A percentile compares a stretch with the other conserved stretches of the same genome.
These are phyloP conservation scores for Choristoneura fumiferana DNA, from an alignment of 1,140 invertebrate genomes.

Conservation along the genomic window DNA sequence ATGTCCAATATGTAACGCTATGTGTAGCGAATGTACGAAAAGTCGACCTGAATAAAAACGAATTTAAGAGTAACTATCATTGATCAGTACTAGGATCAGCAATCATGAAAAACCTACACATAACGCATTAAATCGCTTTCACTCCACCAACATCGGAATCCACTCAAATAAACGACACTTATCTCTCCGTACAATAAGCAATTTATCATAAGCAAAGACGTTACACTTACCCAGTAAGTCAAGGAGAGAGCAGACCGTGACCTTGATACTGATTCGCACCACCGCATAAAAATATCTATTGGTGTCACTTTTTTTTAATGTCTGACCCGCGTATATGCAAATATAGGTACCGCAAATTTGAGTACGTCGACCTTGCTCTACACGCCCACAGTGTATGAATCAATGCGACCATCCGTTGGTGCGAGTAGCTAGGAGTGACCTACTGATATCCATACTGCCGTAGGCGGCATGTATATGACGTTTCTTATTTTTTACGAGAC, in stretches of 20 bases:
- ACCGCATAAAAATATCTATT: slow-evolving; percentile 51
- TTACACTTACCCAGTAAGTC: slow-evolving; percentile 73
- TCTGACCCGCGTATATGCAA: slow-evolving; percentile 64
- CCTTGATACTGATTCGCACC: slow-evolving; percentile 72
- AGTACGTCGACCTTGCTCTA: slow-evolving; percentile 70
- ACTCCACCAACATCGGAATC: slow-evolving; percentile 62
- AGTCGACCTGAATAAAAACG: too few relatives aligned
- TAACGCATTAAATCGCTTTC: slow-evolving; percentile 43
- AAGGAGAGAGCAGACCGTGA: slow-evolving; percentile 64
- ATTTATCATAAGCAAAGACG: slow-evolving; percentile 68
- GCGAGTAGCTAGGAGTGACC: slow-evolving; percentile 63
- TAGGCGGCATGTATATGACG: slow-evolving; percentile 42
- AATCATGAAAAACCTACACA: slow-evolving; percentile 19
- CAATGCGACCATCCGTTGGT: slow-evolving; percentile 59
- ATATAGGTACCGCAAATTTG: slow-evolving; percentile 72
- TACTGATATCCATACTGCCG: slow-evolving; percentile 68
- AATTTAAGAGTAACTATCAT: background rate
- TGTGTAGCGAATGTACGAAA: too few relatives aligned
- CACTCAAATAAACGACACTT: slow-evolving; percentile 68
- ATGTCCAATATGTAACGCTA: too few relatives aligned
- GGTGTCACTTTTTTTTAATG: slow-evolving; percentile 66
- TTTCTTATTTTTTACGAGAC: background rate
- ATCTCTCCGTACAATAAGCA: slow-evolving; percentile 68
- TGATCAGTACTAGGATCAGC: slow-evolving; percentile 1
- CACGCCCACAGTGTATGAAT: slow-evolving; percentile 66